These are phyloP conservation scores for Heliocidaris tuberculata DNA, from an alignment of 35 echinoderm and acorn worm species.

Conservation along the genomic window DNA sequence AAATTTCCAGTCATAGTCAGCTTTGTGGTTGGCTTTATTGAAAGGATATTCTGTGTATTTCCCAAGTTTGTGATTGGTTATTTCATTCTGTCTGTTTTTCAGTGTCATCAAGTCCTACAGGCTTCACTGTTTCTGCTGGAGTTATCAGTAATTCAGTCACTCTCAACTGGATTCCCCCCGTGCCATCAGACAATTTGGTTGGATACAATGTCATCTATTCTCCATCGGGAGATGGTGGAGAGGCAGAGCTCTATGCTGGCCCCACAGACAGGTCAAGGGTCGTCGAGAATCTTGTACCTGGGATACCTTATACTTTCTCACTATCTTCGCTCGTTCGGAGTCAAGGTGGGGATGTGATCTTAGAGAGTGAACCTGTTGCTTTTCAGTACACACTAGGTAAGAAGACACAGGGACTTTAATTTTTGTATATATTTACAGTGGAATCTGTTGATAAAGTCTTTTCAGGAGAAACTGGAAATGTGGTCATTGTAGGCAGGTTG, in stretches of 20 bases:
- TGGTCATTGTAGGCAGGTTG: too few relatives aligned
- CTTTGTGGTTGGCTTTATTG: too few relatives aligned
- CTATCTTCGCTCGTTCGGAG: background rate
- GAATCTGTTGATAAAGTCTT: too few relatives aligned
- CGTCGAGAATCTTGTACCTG: background rate
- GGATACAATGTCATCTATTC: background rate
- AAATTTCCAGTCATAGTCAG: too few relatives aligned
- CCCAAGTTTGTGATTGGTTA: too few relatives aligned
- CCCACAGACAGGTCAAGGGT: background rate
- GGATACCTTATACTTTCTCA: background rate
- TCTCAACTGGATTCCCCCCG: background rate
- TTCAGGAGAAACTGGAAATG: too few relatives aligned
- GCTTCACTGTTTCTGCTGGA: background rate
- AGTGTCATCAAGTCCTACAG: background rate
- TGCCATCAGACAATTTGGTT: background rate
- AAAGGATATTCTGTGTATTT: too few relatives aligned
- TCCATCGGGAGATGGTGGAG: background rate
- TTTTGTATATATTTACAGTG: too few relatives aligned
- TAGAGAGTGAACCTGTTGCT: background rate
- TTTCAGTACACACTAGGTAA: background rate
- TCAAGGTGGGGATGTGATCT: background rate
- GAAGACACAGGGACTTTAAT: background rate
- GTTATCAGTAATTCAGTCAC: background rate
- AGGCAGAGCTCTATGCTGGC: background rate
- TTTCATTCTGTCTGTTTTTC: background rate